Percentiles rank a stretch among this genome's conserved stretches.
phyloP scores from a whole-genome alignment of 2,888 invertebrate species.

The Drosophila lacicola region DNA sequence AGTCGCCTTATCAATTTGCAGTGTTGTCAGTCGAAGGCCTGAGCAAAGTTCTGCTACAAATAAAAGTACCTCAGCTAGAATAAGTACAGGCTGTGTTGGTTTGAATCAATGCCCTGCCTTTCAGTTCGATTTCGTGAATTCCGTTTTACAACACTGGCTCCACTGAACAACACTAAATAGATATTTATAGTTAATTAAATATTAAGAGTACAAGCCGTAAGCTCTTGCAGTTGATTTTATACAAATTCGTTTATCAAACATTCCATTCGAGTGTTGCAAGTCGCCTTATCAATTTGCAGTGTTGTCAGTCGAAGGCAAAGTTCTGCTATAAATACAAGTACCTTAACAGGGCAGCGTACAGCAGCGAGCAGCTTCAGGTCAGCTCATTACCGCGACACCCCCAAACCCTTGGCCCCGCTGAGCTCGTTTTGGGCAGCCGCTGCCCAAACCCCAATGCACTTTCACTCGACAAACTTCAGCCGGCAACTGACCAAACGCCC shows the following conservation, averaged over 20 bases:
- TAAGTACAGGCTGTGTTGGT: too few relatives aligned
- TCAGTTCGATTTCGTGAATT: too few relatives aligned
- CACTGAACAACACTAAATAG: too few relatives aligned
- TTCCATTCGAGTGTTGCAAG: too few relatives aligned
- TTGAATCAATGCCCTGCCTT: too few relatives aligned
- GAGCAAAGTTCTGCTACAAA: slow-evolving; percentile 8
- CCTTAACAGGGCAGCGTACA: slow-evolving; percentile 30
- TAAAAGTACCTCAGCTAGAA: slow-evolving; percentile 32
- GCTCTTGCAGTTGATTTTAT: too few relatives aligned
- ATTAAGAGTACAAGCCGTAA: too few relatives aligned
- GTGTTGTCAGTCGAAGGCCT: neutral
- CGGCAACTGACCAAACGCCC: slow-evolving; percentile 64
- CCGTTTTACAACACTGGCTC: too few relatives aligned
- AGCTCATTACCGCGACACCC: slow-evolving; percentile 24
- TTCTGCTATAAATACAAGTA: slow-evolving; percentile 23
- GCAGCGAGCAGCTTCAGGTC: slow-evolving; percentile 24
- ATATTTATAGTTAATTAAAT: too few relatives aligned
- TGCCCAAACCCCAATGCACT: slow-evolving; percentile 60
- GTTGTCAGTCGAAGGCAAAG: neutral
- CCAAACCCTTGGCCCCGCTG: too few relatives aligned
- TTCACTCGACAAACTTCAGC: slow-evolving; percentile 64
- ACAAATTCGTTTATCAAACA: too few relatives aligned
- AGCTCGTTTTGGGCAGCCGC: slow-evolving; percentile 25
- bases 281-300: neutral
- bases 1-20: neutral